Conservation (phyloP, 1,140 invertebrate genomes). For the Drosophila sulfurigaster region DNA sequence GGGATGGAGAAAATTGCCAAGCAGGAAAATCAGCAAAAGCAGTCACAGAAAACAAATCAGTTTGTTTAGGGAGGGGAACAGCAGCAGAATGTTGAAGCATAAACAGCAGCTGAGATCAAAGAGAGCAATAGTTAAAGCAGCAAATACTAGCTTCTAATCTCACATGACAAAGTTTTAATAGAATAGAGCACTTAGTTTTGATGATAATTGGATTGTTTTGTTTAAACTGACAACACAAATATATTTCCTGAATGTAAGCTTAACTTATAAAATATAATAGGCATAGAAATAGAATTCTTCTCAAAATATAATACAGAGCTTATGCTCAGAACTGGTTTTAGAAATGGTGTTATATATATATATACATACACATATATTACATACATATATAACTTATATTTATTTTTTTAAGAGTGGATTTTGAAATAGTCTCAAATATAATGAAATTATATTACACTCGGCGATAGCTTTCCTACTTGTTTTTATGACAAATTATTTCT, state of each 20-base stretch:
- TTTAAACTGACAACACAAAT: not conserved
- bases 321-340: too few relatives aligned
- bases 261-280: not conserved
- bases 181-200: not conserved
- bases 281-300: too few relatives aligned
- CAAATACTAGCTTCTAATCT: not conserved
- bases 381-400: too few relatives aligned
- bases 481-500: too few relatives aligned
- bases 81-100: conserved; percentile 26
- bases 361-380: too few relatives aligned
- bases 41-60: not conserved
- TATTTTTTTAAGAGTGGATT: too few relatives aligned
- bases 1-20: not conserved
- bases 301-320: too few relatives aligned
- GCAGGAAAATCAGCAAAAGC: not conserved
- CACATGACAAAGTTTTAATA: not conserved
- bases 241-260: not conserved
- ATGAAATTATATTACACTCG: too few relatives aligned
- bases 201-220: not conserved
- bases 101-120: conserved; percentile 39
- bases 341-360: too few relatives aligned
- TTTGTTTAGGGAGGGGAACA: not conserved
- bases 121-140: conserved; percentile 4
- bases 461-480: too few relatives aligned
- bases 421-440: too few relatives aligned